These are phyloP conservation scores for Hipposideros larvatus DNA, from an alignment of 2,797 vertebrate genomes.

Conservation along the genomic window DNA sequence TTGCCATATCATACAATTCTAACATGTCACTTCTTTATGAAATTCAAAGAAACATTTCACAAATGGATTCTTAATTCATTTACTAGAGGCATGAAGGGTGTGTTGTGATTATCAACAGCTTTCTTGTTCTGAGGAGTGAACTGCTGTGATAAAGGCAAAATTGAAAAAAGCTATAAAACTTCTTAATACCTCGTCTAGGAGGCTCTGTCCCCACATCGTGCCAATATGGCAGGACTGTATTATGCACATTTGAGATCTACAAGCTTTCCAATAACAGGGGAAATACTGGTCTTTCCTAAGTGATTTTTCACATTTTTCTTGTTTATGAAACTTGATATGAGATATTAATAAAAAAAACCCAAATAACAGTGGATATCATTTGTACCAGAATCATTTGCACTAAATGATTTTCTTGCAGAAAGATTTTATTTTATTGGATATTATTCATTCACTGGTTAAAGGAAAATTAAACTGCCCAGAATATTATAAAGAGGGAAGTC, in stretches of 20 bases:
- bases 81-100: neutral
- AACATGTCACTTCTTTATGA: slow-evolving; percentile 34
- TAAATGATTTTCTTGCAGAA: neutral
- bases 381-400: neutral
- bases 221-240: neutral
- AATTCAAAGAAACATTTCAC: slow-evolving; percentile 46
- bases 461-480: slow-evolving; percentile 48
- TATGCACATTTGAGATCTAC: neutral
- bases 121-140: slow-evolving; percentile 9
- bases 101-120: neutral
- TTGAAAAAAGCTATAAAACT: neutral
- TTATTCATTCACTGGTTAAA: neutral
- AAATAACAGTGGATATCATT: slow-evolving; percentile 1
- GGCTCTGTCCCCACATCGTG: neutral
- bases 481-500: slow-evolving; percentile 17
- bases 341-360: slow-evolving; percentile 40
- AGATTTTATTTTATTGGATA: neutral
- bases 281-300: neutral
- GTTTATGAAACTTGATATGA: neutral
- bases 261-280: neutral
- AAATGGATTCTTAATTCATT: slow-evolving; percentile 47
- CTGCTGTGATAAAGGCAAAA: neutral
- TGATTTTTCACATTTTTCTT: neutral
- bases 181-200: neutral
- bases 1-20: neutral